A percentile compares a stretch with the other conserved stretches of the same genome.
Evolutionary conservation across 2,113 vertebrate genomes (phyloP).

Genomic region (Dromiciops gliroides): DNA sequence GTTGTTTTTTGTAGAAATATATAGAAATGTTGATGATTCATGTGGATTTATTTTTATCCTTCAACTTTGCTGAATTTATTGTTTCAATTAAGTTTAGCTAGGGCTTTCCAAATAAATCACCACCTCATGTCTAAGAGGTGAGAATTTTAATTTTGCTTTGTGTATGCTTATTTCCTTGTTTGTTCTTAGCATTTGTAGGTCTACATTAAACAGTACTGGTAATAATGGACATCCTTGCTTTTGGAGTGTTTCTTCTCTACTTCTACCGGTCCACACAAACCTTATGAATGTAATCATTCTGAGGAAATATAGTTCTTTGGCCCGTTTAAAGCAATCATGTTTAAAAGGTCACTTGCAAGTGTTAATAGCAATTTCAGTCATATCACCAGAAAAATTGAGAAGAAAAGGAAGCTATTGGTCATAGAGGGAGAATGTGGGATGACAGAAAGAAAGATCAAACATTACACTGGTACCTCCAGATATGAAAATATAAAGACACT

Average conservation of each 20-base stretch:
- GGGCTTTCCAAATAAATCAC: not conserved
- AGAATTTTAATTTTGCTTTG: not conserved
- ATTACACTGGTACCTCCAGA: not conserved
- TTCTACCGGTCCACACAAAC: not conserved
- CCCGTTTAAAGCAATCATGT: not conserved
- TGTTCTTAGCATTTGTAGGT: not conserved
- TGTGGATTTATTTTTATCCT: not conserved
- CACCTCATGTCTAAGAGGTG: not conserved
- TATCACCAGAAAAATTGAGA: not conserved
- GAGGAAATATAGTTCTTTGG: not conserved
- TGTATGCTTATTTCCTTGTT: not conserved
- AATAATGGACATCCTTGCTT: not conserved
- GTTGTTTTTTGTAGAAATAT: not conserved
- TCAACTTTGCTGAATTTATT: not conserved
- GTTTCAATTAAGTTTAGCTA: not conserved
- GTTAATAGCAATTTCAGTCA: not conserved
- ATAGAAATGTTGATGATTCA: not conserved
- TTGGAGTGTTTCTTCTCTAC: not conserved
- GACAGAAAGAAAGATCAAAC: not conserved
- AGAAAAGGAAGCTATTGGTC: not conserved
- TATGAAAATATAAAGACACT: not conserved
- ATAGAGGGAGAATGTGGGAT: not conserved
- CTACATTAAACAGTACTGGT: not conserved
- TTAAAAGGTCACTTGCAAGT: not conserved
- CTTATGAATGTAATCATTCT: not conserved